Base-by-base conservation (phyloP, 2,888 invertebrate genomes). In the Nomada hirtipes region DNA sequence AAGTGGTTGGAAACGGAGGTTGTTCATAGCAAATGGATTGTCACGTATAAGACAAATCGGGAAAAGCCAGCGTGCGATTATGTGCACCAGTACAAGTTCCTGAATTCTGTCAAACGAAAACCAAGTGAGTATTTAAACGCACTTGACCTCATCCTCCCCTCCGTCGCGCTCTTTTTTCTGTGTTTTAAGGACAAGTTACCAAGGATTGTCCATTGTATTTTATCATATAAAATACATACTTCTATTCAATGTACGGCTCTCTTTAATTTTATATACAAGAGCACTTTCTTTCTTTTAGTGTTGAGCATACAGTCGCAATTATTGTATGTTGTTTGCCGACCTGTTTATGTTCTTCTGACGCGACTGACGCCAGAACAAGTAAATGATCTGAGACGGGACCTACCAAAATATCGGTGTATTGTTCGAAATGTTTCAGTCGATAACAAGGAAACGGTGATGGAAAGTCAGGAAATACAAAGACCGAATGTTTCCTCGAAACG, bases 311-410 rank as follows among this genome's bases (percentile, higher is more conserved):
- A 89, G 52, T 92, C 93, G 15, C 95, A 96, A 89, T 89, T 96
- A 79, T 91, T 95, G 72, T 93, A 94, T 73, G 90, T 95, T 50
- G 94, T 95, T 75, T 95, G 95, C 90, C 94, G 93, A 90, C 94
- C 95, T 0, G 90, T 95, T 53, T 92, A 94, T 61, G 95, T 95
- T 4, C 89, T 94, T 26, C 80, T 95, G 36, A 93, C 94, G 11
- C 93, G 93, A 55, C 94, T 95, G 93, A 94, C 94, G 4, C 77
- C 91, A 47, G 89, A 94, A 53, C 94, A 94, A 68, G 94, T 96
- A 73, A 92, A 94, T 15, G 94, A 94, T 69, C 70, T 92, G 11
- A 90, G 90, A 44, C 85, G 71, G 11, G 82, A 91, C 75, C 91
- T 92, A 0, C 78, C 86, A 20, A 90, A 90, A 73, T 89, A 89